Base-by-base conservation (phyloP, 2,888 invertebrate genomes). In the Acanthosepion lycidas region DNA sequence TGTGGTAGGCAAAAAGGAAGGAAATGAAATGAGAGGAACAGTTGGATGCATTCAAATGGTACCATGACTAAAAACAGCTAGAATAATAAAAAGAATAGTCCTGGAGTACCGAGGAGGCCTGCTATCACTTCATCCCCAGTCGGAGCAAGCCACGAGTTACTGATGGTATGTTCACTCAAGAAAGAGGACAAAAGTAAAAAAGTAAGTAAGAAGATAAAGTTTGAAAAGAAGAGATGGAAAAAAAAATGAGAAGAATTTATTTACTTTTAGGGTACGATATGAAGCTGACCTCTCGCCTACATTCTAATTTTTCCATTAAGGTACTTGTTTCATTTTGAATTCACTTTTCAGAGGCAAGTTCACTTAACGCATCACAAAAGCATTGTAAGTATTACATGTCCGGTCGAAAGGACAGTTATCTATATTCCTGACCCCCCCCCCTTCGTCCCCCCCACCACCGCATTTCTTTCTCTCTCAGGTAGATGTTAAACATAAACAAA, bases 361-460 rank as follows among this genome's bases (percentile, higher is more conserved):
- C 53, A 59, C 94, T 55, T 55, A 48, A 51, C 49, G 15, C 26
- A n/a, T 55, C 48, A 53, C 42, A 93, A 93, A 49, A 92, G 20
- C 49, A 51, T n/a, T 51, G 53, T 51, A 93, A 93, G 93, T 78
- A 78, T n/a, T 78, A 78, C 78, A 78, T 78, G 78, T 78, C 78
- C 78, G 78, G 78, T 78, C 8, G 18, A 78, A 78, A 78, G 78
- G 78, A 78, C 78, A 78, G 78, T 78, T 78, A 78, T 78, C 78
- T 78, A 78, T 78, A 78, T 78, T n/a, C 78, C n/a, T 33, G n/a
- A 33, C n/a, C 12, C 78, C 4, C 78, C 4, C n/a, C 12, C 3
- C 78, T 15, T 23, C n/a, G n/a, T 9, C 26, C 26, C 26, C 64
- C 8, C 26, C 15, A 6, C 1, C 55, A 55, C 55, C 15, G 0